Evolutionary conservation across 2,888 invertebrate species (phyloP), one percentile per base, ranked within the genome.

Genomic region (Psylliodes chrysocephalus): DNA sequence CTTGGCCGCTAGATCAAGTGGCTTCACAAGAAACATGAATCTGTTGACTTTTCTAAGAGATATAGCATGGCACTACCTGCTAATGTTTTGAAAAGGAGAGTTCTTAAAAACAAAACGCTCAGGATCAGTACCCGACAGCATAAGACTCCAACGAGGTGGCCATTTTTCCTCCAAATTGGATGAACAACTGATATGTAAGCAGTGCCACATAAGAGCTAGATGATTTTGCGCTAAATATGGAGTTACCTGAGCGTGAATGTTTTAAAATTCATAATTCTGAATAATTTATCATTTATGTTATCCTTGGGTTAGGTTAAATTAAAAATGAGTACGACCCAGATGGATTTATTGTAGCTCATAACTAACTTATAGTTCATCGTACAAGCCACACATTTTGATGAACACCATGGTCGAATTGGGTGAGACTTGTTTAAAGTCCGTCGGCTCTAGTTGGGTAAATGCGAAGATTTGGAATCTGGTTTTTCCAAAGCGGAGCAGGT

Each of bases 1-100:
- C 62, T 18, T 62, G 47, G 59, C 14, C 33, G 19, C 51, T 60
- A 5, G 52, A 51, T 52, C 40, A 33, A 19, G 10, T 63, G 17
- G 40, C 47, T 57, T 42, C 33, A 25, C 38, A 38, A 42, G 28
- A 42, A 55, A 42, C 19, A 55, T 55, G 55, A 17, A 55, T 42
- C 33, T 55, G 8, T 42, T 55, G 18, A n/a, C 33, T 25, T 55
- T 55, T 55, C 38, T 18, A 55, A 38, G 42, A 55, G 15, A 55
- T 42, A 17, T 55, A 30, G 33, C 55, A 30, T 42, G 42, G 1
- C 14, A 42, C 1, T 55, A 55, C 42, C 42, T 55, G 22, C 6
- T 47, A 15, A 18, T 47, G 47, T 47, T 47, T 18, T 1, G 18
- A 47, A 47, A 47, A 47, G 47, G 18, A 47, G 47, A 19, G 47